Evolutionary conservation across 2,888 invertebrate genomes (phyloP), one percentile per base, ranked within the genome.

Genomic region (Strigamia maritima): DNA sequence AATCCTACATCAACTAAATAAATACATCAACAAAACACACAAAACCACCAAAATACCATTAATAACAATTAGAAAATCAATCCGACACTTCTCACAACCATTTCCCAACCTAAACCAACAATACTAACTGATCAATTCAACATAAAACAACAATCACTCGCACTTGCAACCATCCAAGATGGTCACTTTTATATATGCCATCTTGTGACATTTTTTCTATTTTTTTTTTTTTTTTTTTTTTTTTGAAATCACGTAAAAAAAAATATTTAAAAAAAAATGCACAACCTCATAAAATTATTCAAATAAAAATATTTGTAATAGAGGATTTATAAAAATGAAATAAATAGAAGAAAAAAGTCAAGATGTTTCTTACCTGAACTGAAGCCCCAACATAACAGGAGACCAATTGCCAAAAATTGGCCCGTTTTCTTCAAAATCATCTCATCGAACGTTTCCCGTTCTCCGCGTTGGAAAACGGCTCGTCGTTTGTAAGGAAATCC

Each of bases 401-500:
- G 28, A 40, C 79, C 40, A 49, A 79, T 76, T 80, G 80, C 80
- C 80, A 80, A 77, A 79, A 80, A 79, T 80, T 80, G 80, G 79
- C 80, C 79, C 79, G 80, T 60, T 80, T 80, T 77, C 80, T 80
- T 80, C 80, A 80, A 80, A 80, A 80, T 79, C 80, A 80, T 80
- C 80, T 80, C 80, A 80, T 80, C 80, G 75, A 79, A 77, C 79
- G 31, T 75, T 79, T 76, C 54, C 65, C 35, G 44, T 79, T 76
- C 40, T 35, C 38, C 40, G 76, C 76, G 76, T 38, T 38, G 76
- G 75, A 28, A 75, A 75, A 38, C 75, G 38, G 75, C 40, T 22
- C 35, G 40, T 40, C 38, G 76, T 24, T 40, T 31, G 44, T 44
- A 44, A 38, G 40, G 40, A 54, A 77, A 77, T 77, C 77, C 77